Evolutionary conservation across 2,797 vertebrate genomes (phyloP).

Genomic region (Phalloptychus januarius): DNA sequence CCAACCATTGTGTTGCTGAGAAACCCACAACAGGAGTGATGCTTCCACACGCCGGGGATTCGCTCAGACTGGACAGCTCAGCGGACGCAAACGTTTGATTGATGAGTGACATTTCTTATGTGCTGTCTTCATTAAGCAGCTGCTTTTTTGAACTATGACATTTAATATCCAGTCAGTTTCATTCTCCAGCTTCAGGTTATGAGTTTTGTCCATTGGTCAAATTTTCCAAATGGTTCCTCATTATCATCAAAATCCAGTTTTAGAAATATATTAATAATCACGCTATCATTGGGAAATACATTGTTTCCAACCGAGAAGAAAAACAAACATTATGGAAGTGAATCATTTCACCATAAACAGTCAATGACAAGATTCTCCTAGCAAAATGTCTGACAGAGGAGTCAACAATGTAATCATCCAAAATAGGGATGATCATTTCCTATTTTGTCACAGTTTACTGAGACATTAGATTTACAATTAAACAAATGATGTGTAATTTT

Average conservation of each 20-base stretch:
- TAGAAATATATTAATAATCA: neutral
- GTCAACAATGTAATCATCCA: too few species aligned
- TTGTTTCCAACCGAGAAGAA: neutral
- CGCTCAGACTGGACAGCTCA: conserved; percentile 68
- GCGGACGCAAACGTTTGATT: conserved; percentile 68
- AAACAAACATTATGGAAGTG: neutral
- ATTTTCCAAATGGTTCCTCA: neutral
- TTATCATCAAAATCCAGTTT: neutral
- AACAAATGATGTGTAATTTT: too few species aligned
- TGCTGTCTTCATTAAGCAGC: conserved; percentile 63
- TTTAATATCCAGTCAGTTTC: conserved; percentile 43
- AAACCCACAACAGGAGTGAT: conserved; percentile 63
- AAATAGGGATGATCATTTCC: neutral
- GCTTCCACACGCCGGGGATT: conserved; percentile 73
- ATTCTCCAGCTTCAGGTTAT: conserved; percentile 7
- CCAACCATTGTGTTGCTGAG: conserved; percentile 62
- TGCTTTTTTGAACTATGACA: conserved; percentile 55
- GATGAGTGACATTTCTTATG: conserved; percentile 59
- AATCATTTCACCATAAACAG: neutral
- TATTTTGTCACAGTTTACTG: neutral
- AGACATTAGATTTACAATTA: too few species aligned
- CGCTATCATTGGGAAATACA: neutral
- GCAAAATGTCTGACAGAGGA: neutral
- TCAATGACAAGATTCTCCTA: neutral
- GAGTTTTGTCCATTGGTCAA: neutral